Conservation (phyloP, 2,797 vertebrate species). For the Melanogrammus aeglefinus region DNA sequence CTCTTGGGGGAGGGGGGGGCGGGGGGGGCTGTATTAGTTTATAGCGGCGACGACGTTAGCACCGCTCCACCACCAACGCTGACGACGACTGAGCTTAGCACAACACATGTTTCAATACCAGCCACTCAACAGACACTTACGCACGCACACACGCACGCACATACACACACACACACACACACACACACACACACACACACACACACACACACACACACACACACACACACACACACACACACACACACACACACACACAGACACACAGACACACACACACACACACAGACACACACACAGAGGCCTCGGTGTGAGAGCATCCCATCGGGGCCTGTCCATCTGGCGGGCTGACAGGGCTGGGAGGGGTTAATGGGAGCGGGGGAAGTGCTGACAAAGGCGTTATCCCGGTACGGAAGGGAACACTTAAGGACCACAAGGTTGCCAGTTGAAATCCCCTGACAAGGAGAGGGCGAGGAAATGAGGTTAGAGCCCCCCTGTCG, state of each 20-base stretch:
- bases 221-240: too few species aligned
- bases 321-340: constrained; percentile 31
- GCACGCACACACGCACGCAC: too few species aligned
- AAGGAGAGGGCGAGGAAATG: not conserved
- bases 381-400: constrained; percentile 12
- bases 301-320: constrained; percentile 22
- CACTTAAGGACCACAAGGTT: not conserved
- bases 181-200: too few species aligned
- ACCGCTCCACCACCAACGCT: too few species aligned
- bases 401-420: constrained; percentile 15
- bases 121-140: not conserved
- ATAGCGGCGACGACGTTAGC: not conserved
- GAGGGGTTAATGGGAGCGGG: constrained; percentile 13
- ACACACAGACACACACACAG: too few species aligned
- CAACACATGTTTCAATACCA: not conserved
- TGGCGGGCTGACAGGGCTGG: constrained; percentile 24
- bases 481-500: not conserved
- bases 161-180: too few species aligned
- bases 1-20: not conserved
- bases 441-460: constrained; percentile 15
- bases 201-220: too few species aligned
- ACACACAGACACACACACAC: too few species aligned
- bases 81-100: not conserved
- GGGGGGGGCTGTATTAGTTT: not conserved
- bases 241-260: too few species aligned